Conservation (phyloP, 35 echinoderm and acorn worm species). For the Anneissia japonica region DNA sequence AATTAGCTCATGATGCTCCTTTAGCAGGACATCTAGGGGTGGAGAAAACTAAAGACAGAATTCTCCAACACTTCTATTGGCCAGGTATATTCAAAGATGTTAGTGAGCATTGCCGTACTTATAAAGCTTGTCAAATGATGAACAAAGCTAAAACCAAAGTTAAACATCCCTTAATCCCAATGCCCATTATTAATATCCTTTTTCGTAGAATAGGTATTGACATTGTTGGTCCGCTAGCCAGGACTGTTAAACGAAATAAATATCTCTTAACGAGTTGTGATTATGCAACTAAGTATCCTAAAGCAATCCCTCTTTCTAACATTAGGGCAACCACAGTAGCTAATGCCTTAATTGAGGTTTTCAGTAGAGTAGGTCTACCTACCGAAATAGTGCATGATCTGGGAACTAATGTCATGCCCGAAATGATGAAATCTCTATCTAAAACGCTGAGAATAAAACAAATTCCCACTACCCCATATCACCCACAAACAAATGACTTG, state of each 20-base stretch:
- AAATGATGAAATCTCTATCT: neutral
- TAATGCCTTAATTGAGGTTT: conserved; percentile 3
- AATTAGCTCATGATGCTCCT: neutral
- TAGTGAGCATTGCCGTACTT: conserved; percentile 5
- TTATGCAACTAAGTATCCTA: too few species aligned
- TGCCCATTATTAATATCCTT: conserved; percentile 22
- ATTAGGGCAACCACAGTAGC: conserved; percentile 26
- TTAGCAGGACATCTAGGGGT: conserved; percentile 30
- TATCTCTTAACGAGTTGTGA: conserved; percentile 18
- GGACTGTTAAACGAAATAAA: conserved; percentile 11
- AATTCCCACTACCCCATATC: neutral
- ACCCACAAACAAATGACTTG: conserved; percentile 9
- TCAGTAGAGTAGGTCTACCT: conserved; percentile 26
- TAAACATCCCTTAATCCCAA: neutral
- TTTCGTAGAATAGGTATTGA: conserved; percentile 24
- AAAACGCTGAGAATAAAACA: neutral
- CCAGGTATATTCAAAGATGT: conserved; percentile 38
- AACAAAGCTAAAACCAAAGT: neutral
- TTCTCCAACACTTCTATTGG: conserved; percentile 29
- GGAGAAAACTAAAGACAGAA: conserved; percentile 18
- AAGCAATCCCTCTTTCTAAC: conserved; percentile 6
- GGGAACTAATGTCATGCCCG: conserved; percentile 32
- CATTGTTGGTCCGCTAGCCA: conserved; percentile 17
- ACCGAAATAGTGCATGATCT: conserved; percentile 24
- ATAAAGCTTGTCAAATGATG: conserved; percentile 18